phyloP scores from a whole-genome alignment of 2,888 invertebrate species.

The Falcaria lacertinaria region DNA sequence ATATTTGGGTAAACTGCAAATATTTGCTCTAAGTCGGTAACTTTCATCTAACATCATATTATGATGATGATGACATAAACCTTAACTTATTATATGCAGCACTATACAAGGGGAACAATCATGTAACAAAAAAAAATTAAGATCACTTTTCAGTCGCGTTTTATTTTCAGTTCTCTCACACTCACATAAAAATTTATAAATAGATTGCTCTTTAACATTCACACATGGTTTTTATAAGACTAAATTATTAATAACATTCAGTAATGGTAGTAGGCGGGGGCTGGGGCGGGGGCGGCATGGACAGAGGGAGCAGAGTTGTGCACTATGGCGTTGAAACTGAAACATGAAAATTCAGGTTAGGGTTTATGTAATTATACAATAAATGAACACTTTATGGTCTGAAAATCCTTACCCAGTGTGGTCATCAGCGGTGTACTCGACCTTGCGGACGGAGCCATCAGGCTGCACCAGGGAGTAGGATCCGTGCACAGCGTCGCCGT shows the following conservation, averaged over 20 bases:
- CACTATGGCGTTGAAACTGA: constrained; percentile 73
- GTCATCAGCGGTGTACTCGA: constrained; percentile 64
- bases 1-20: too few relatives aligned
- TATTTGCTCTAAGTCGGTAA: too few relatives aligned
- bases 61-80: too few relatives aligned
- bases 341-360: constrained; percentile 14
- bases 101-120: too few relatives aligned
- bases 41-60: too few relatives aligned
- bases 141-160: too few relatives aligned
- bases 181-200: too few relatives aligned
- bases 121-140: too few relatives aligned
- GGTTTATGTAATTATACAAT: too few relatives aligned
- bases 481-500: constrained; percentile 73
- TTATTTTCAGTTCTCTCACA: too few relatives aligned
- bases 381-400: too few relatives aligned
- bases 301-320: constrained; percentile 60
- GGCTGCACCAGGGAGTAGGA: constrained; percentile 78
- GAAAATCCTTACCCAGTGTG: constrained; percentile 26
- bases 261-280: constrained; percentile 42
- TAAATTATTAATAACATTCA: constrained; percentile 13
- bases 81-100: too few relatives aligned
- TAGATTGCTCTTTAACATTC: not conserved
- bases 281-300: constrained; percentile 46
- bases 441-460: constrained; percentile 71
- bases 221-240: not conserved